Percentiles rank a stretch among this genome's conserved stretches.
Conservation (phyloP, 2,888 invertebrate genomes). For the Parasteatoda lunata region DNA sequence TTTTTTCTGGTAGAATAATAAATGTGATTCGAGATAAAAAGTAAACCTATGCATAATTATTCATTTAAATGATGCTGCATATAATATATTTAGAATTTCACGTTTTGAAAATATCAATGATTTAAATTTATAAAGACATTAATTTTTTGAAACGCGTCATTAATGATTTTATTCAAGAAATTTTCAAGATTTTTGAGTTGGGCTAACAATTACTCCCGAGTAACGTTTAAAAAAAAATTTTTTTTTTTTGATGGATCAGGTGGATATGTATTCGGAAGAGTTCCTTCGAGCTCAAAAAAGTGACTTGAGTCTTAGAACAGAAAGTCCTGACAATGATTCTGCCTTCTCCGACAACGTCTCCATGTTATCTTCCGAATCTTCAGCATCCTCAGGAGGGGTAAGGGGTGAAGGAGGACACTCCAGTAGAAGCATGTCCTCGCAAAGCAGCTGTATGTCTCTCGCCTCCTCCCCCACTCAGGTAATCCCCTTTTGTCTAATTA, state of each 20-base stretch:
- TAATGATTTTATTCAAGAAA: too few relatives aligned
- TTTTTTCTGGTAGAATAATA: too few relatives aligned
- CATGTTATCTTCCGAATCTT: slow-evolving; percentile 92
- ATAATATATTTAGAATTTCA: too few relatives aligned
- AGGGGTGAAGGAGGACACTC: slow-evolving; percentile 56
- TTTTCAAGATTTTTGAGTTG: too few relatives aligned
- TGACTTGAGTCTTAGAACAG: slow-evolving; percentile 80
- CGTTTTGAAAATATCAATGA: too few relatives aligned
- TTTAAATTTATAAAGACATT: too few relatives aligned
- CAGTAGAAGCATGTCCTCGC: slow-evolving; percentile 69
- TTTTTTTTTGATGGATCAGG: slow-evolving; percentile 6
- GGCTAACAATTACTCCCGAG: too few relatives aligned
- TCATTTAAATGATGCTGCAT: too few relatives aligned
- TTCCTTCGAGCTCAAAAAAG: slow-evolving; percentile 66
- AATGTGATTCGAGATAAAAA: too few relatives aligned
- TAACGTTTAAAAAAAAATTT: neutral
- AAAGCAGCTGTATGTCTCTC: slow-evolving; percentile 70
- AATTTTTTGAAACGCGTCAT: too few relatives aligned
- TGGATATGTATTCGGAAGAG: slow-evolving; percentile 65
- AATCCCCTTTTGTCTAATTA: neutral
- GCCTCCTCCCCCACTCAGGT: slow-evolving; percentile 71
- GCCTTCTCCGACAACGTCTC: slow-evolving; percentile 98
- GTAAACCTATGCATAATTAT: too few relatives aligned
- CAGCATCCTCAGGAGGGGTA: slow-evolving; percentile 74
- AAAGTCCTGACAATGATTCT: slow-evolving; percentile 97